phyloP scores from a whole-genome alignment of 2,113 vertebrate species.

The Cyanoliseus patagonus region DNA sequence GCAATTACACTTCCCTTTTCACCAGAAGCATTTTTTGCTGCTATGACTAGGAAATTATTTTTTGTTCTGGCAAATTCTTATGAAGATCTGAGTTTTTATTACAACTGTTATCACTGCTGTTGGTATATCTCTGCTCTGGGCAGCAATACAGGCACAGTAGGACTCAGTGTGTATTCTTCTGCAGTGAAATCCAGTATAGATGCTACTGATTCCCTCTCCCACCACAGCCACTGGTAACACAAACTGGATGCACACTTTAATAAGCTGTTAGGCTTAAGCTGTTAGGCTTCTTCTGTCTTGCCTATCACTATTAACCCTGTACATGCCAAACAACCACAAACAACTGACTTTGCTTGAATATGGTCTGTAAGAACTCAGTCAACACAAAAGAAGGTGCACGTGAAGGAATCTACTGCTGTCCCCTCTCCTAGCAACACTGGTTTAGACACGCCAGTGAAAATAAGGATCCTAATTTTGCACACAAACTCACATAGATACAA shows the following conservation, averaged over 20 bases:
- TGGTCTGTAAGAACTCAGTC: neutral
- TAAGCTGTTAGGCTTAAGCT: neutral
- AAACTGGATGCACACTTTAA: neutral
- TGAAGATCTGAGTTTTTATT: neutral
- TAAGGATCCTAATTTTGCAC: neutral
- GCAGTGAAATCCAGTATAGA: neutral
- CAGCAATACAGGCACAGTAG: neutral
- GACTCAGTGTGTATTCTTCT: neutral
- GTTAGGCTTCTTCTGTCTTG: neutral
- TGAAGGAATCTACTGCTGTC: rapidly evolving
- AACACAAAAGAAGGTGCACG: neutral
- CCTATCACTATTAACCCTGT: neutral
- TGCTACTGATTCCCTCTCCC: neutral
- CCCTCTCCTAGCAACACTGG: neutral
- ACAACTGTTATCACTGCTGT: neutral
- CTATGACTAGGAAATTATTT: neutral
- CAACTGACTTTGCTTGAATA: neutral
- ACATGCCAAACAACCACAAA: neutral
- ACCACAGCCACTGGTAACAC: neutral
- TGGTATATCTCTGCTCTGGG: neutral
- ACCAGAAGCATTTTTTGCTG: neutral
- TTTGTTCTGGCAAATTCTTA: neutral
- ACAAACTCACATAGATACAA: neutral
- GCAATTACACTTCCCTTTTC: neutral
- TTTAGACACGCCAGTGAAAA: neutral